A percentile compares a stretch with the other conserved stretches of the same genome.
phyloP scores from a whole-genome alignment of 1,140 invertebrate genomes.

The Drosophila pachea region DNA sequence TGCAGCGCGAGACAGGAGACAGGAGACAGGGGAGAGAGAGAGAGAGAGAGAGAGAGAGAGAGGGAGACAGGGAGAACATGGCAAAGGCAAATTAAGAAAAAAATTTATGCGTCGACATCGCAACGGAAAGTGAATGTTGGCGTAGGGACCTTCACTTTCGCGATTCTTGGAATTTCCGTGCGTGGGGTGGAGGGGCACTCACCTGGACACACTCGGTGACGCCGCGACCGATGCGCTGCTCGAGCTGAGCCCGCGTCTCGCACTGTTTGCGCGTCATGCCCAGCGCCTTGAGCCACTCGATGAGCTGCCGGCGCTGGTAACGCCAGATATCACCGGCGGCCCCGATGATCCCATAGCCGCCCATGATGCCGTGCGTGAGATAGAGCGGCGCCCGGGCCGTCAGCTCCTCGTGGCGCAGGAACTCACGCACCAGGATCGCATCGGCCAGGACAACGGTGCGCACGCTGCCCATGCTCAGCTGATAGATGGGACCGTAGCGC shows the following conservation, averaged over 20 bases:
- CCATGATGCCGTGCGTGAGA: slow-evolving; percentile 91
- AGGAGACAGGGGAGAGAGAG: neutral
- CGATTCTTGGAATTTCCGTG: slow-evolving; percentile 52
- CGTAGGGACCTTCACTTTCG: slow-evolving; percentile 55
- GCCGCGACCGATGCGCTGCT: slow-evolving; percentile 83
- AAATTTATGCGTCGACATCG: slow-evolving; percentile 46
- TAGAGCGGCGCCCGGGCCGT: slow-evolving; percentile 88
- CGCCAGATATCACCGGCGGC: slow-evolving; percentile 90
- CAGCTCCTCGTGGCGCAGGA: slow-evolving; percentile 85
- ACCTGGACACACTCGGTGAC: slow-evolving; percentile 83
- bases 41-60: neutral
- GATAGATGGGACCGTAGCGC: slow-evolving; percentile 86
- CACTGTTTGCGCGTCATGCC: slow-evolving; percentile 87
- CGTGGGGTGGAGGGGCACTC: slow-evolving; percentile 35
- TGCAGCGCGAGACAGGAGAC: slow-evolving; percentile 15
- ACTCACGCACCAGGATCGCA: slow-evolving; percentile 84
- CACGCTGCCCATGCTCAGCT: slow-evolving; percentile 85
- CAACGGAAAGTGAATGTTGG: slow-evolving; percentile 55
- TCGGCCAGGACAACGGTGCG: slow-evolving; percentile 87
- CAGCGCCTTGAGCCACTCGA: slow-evolving; percentile 85
- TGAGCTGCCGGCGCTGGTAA: slow-evolving; percentile 88
- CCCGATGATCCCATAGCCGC: slow-evolving; percentile 90
- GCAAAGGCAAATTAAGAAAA: slow-evolving; percentile 49
- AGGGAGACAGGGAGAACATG: neutral
- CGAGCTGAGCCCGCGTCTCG: slow-evolving; percentile 82